These are phyloP conservation scores for Neosalanx taihuensis DNA, from an alignment of 2,797 vertebrate genomes.

Conservation along the genomic window DNA sequence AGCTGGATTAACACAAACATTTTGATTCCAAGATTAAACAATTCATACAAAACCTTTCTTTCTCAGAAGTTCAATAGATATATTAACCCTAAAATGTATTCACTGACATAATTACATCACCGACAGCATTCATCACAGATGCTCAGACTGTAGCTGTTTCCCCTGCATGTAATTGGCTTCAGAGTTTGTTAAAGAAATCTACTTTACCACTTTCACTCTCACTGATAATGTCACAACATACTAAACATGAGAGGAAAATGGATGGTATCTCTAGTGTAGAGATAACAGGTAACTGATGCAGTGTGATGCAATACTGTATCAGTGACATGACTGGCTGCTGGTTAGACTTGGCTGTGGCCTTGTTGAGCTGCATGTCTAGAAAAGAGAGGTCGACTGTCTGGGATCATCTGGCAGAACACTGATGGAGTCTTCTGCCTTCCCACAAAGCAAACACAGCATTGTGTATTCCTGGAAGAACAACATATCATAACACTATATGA, in stretches of 20 bases:
- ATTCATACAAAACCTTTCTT: constrained; percentile 23
- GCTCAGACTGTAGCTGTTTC: neutral
- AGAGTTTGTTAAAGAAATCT: neutral
- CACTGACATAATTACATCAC: constrained; percentile 4
- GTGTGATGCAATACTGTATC: neutral
- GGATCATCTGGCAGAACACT: constrained; percentile 94
- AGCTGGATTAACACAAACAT: no score
- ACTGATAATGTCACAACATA: neutral
- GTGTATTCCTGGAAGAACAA: constrained; percentile 83
- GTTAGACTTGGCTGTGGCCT: neutral
- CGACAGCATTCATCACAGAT: neutral
- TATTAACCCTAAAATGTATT: neutral
- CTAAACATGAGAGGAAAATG: no score
- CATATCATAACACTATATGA: neutral
- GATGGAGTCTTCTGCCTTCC: constrained; percentile 93
- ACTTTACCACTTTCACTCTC: no score
- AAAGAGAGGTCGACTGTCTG: constrained; percentile 86
- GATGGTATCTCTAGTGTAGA: no score
- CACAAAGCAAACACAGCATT: constrained; percentile 96
- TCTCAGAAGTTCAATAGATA: constrained; percentile 22
- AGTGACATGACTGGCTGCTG: neutral
- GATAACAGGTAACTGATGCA: neutral
- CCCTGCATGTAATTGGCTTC: neutral
- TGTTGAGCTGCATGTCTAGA: constrained; percentile 62
- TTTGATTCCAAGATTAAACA: constrained; percentile 6